Percentiles rank a stretch among this genome's conserved stretches.
Conservation (phyloP, 2,113 vertebrate genomes). For the Aptenodytes forsteri region DNA sequence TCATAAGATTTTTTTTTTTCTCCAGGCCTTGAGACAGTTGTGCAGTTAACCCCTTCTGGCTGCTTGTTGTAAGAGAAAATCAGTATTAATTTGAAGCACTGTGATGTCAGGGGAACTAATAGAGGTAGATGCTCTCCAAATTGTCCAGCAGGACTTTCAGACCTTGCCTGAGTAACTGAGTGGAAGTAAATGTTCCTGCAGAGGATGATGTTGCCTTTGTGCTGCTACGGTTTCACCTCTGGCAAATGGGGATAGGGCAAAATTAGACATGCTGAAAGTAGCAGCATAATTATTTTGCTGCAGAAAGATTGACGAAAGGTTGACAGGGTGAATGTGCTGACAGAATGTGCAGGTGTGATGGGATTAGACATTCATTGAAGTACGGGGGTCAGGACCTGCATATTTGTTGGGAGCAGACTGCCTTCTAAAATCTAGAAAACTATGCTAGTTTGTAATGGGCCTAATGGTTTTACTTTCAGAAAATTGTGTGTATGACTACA, state of each 20-base stretch:
- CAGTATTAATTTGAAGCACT: constrained; percentile 64
- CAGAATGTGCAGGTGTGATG: constrained; percentile 6
- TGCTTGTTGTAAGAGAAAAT: constrained; percentile 59
- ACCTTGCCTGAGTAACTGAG: constrained; percentile 30
- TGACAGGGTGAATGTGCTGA: not conserved
- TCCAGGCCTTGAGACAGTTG: constrained; percentile 4
- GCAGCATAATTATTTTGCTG: constrained; percentile 16
- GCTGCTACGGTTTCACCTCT: constrained; percentile 20
- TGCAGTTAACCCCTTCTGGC: constrained; percentile 45
- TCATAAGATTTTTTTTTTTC: not conserved
- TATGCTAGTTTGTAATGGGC: not conserved
- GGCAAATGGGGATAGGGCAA: not conserved
- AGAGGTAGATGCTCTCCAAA: constrained; percentile 32
- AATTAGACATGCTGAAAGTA: not conserved
- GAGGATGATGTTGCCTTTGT: not conserved
- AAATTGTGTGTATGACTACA: not conserved
- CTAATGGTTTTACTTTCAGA: not conserved
- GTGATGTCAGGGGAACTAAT: constrained; percentile 38
- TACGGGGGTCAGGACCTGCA: not conserved
- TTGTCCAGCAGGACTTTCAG: constrained; percentile 40
- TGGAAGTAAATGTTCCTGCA: constrained; percentile 7
- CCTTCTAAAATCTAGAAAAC: not conserved
- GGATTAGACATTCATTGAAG: not conserved
- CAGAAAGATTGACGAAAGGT: not conserved
- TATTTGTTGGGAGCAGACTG: not conserved